These are phyloP conservation scores for Agriopis leucophaearia DNA, from an alignment of 2,888 invertebrate species.

Conservation along the genomic window DNA sequence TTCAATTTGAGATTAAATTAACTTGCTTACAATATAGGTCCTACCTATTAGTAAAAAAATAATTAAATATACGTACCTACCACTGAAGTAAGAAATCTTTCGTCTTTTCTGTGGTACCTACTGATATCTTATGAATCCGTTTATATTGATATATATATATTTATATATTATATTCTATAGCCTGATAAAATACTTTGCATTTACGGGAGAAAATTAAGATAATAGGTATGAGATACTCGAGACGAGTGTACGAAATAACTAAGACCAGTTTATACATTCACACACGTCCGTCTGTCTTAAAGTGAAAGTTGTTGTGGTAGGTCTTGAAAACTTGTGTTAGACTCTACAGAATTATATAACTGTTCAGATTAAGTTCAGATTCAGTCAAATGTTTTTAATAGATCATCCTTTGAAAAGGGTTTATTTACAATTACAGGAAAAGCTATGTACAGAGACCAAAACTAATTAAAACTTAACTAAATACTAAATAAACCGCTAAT, in stretches of 20 bases:
- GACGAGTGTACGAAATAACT: background rate
- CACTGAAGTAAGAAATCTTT: too few species aligned
- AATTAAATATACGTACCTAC: too few species aligned
- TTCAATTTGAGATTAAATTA: slow-evolving; percentile 3
- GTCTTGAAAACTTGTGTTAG: slow-evolving; percentile 3
- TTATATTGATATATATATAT: too few species aligned
- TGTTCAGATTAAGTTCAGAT: background rate
- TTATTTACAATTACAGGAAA: too few species aligned
- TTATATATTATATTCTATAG: background rate
- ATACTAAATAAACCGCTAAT: too few species aligned
- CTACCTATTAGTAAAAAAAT: too few species aligned
- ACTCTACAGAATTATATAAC: background rate
- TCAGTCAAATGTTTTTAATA: background rate
- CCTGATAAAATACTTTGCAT: background rate
- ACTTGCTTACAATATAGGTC: background rate
- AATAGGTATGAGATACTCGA: background rate
- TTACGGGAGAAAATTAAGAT: background rate
- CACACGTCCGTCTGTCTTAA: slow-evolving; percentile 3
- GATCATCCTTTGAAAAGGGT: too few species aligned
- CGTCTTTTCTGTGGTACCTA: too few species aligned
- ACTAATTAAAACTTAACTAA: too few species aligned
- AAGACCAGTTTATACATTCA: slow-evolving; percentile 8
- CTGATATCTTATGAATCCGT: too few species aligned
- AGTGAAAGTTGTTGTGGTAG: slow-evolving; percentile 35
- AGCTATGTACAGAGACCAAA: too few species aligned